Evolutionary conservation across 2,113 vertebrate genomes (phyloP).

Genomic region (Pituophis catenifer): DNA sequence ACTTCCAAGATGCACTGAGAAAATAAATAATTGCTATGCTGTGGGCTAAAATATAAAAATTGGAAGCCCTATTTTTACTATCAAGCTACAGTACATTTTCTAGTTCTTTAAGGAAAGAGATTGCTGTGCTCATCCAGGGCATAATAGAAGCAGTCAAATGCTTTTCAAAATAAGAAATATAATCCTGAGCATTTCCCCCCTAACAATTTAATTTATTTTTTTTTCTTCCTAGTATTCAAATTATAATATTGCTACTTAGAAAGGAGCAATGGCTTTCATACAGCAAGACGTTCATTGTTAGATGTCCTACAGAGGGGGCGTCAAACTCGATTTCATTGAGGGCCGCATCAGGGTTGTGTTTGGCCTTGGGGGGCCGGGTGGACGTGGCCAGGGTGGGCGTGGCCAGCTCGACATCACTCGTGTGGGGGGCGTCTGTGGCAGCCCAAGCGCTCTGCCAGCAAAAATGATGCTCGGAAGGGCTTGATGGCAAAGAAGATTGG

Average conservation of each 20-base stretch:
- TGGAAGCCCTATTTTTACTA: not conserved
- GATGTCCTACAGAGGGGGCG: not conserved
- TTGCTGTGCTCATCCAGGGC: not conserved
- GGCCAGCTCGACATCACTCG: too few species aligned
- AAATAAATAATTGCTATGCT: not conserved
- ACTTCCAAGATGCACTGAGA: not conserved
- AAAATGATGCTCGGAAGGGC: too few species aligned
- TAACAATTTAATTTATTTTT: not conserved
- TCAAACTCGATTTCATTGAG: too few species aligned
- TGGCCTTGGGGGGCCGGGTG: too few species aligned
- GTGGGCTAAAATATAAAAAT: not conserved
- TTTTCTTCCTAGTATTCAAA: not conserved
- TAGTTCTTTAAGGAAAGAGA: constrained; percentile 1
- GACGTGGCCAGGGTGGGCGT: too few species aligned
- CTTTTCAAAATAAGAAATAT: not conserved
- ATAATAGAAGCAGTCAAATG: not conserved
- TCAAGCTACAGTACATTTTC: not conserved
- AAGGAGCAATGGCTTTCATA: not conserved
- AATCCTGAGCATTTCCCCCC: not conserved
- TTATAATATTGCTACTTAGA: not conserved
- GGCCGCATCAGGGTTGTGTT: too few species aligned
- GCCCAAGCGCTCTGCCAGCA: too few species aligned
- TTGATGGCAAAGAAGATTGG: not conserved
- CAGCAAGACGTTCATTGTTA: not conserved
- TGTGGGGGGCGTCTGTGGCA: too few species aligned